Evolutionary conservation across 2,797 vertebrate genomes (phyloP), one percentile per base, ranked within the genome.

Genomic region (Cuculus canorus): DNA sequence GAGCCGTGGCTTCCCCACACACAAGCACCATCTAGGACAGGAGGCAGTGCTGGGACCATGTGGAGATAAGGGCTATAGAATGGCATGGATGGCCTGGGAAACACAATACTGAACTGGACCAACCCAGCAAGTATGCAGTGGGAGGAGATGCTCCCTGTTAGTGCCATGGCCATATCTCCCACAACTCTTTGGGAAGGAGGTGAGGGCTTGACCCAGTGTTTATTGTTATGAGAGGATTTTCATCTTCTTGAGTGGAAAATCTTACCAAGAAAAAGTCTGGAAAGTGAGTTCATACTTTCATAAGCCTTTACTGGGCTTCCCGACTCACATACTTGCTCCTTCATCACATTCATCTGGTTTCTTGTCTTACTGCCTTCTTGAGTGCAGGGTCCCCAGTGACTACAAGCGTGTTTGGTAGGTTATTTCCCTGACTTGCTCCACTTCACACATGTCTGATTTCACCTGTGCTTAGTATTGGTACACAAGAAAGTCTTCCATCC

Each of bases 1-100:
- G 23, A 83, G 35, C 50, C 37, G 60, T 4, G 1, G 6, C 53
- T 84, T 56, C 23, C 35, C 63, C 1, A 0, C 35, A n/a, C 7
- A 1, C 27, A 4, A 0, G 45, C 57, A 77, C 15, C 4, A 0
- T 13, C 52, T 4, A 0, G 45, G 13, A 43, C 4, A 0, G 0
- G 3, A 84, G 65, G 86, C 7, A 1, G 32, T 14, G 43, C 69
- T 59, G 37, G 54, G 65, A 8, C 47, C 19, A 9, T 0, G 0
- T n/a, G 11, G 27, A 93, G 87, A 95, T 94, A 93, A 95, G 69
- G 30, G n/a, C 69, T 95, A 95, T 94, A 88, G 93, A 76, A 93
- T 96, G 57, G 72, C 0, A 0, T 33, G 89, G 61, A 75, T 52
- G 84, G 70, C 45, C 54, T 22, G 11, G n/a, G 30, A 37, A 13